phyloP scores from a whole-genome alignment of 2,888 invertebrate genomes.

The Hypsopygia costalis region DNA sequence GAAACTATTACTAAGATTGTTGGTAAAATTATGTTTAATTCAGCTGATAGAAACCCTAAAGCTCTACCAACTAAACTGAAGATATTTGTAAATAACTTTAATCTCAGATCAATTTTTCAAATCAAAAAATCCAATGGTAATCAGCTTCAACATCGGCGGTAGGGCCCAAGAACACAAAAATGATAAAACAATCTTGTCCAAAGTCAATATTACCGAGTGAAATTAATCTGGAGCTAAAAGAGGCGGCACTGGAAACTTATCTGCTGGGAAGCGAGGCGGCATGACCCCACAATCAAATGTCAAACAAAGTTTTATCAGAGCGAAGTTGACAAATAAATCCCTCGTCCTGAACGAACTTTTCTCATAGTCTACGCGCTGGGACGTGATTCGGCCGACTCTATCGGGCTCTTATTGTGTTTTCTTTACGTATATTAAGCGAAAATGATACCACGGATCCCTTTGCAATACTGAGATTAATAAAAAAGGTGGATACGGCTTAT shows the following conservation, averaged over 20 bases:
- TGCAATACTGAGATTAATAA: too few relatives aligned
- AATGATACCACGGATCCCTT: background rate
- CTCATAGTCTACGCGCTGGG: constrained; percentile 52
- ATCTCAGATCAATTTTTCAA: too few relatives aligned
- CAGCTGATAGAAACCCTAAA: too few relatives aligned
- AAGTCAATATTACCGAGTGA: constrained; percentile 30
- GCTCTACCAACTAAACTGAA: too few relatives aligned
- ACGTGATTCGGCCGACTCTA: constrained; percentile 44
- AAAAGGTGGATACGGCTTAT: too few relatives aligned
- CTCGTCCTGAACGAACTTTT: constrained; percentile 55
- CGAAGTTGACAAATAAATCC: constrained; percentile 77
- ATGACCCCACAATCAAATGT: constrained; percentile 74
- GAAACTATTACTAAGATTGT: too few relatives aligned
- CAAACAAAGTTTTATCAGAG: constrained; percentile 75
- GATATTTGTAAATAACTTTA: too few relatives aligned
- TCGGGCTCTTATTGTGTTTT: constrained; percentile 30
- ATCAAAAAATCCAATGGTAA: too few relatives aligned
- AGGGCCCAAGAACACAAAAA: constrained; percentile 3
- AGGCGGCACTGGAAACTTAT: constrained; percentile 45
- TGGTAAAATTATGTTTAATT: too few relatives aligned
- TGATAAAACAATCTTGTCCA: constrained; percentile 10
- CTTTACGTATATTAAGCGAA: constrained; percentile 12
- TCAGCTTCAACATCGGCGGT: too few relatives aligned
- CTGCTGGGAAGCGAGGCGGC: constrained; percentile 44
- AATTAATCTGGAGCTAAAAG: constrained; percentile 54